These are phyloP conservation scores for Chroicocephalus ridibundus DNA, from an alignment of 2,113 vertebrate genomes.

Conservation along the genomic window DNA sequence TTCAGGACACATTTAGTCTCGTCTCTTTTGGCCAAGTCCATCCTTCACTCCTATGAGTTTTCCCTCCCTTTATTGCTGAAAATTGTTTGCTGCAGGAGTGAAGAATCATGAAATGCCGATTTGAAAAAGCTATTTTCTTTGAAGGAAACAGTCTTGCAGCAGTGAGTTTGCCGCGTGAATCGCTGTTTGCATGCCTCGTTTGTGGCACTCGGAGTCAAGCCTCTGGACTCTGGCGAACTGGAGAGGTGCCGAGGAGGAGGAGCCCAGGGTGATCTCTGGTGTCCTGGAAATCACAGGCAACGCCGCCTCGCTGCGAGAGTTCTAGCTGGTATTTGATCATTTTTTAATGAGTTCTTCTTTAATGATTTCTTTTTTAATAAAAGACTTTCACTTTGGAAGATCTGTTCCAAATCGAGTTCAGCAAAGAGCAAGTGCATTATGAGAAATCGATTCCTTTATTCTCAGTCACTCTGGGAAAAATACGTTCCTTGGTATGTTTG, in stretches of 20 bases:
- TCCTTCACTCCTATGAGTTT: neutral
- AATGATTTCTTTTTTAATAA: neutral
- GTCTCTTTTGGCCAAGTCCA: neutral
- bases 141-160: neutral
- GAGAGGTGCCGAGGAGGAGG: neutral
- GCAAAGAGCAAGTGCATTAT: neutral
- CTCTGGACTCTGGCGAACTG: neutral
- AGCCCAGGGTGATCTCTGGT: neutral
- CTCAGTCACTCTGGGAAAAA: neutral
- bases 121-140: neutral
- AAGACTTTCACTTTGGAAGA: neutral
- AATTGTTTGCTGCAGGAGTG: neutral
- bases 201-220: neutral
- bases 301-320: rapidly evolving
- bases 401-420: neutral
- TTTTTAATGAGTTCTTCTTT: neutral
- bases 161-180: neutral
- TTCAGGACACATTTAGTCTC: neutral
- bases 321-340: neutral
- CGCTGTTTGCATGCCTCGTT: neutral
- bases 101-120: neutral
- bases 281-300: neutral
- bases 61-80: neutral
- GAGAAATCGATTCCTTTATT: neutral
- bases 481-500: neutral